Evolutionary conservation across 2,113 vertebrate species (phyloP), one percentile per base, ranked within the genome.

Genomic region (Cervus canadensis): DNA sequence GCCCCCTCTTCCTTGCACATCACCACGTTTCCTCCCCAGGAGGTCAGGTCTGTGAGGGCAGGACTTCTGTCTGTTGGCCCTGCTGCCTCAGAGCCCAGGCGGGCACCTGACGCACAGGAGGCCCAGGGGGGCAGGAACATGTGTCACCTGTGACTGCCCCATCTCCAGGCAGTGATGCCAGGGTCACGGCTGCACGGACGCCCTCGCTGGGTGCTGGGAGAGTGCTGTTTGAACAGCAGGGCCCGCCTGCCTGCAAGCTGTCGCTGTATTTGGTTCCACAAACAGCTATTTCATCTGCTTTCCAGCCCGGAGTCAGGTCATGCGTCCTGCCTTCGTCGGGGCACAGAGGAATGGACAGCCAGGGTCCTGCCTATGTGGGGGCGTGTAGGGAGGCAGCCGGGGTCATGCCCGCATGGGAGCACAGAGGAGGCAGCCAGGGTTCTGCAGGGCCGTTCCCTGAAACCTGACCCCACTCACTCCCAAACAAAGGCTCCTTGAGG

Each of bases 231-330:
- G 85, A 83, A 92, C 85, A 92, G 95, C 76, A 78, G 84, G 30
- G 40, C 86, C 23, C 17, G 25, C 82, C 87, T 87, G 97, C 95
- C 85, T 89, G 92, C 97, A 96, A 96, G 95, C 96, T 96, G 96
- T 92, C 74, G 0, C 13, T 9, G 12, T 89, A 78, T 96, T 95
- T 96, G 81, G 67, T 94, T 94, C 95, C 88, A 92, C 88, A 95
- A 92, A 94, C 95, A 93, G 93, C 30, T n/a, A 74, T 36, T 52
- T 83, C 81, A 40, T 82, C 82, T 40, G 54, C 91, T 59, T 26
- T 56, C 54, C 36, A 56, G 52, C 2, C 26, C 36, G 3, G 33
- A 23, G 33, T 17, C 2, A 4, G 45, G 15, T 62, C 4, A 2
- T 3, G 71, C 9, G 43, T 71, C 57, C 19, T 14, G 16, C 59